A percentile compares a stretch with the other conserved stretches of the same genome.
Conservation (phyloP, 35 echinoderm and acorn worm genomes). For the Lytechinus pictus region DNA sequence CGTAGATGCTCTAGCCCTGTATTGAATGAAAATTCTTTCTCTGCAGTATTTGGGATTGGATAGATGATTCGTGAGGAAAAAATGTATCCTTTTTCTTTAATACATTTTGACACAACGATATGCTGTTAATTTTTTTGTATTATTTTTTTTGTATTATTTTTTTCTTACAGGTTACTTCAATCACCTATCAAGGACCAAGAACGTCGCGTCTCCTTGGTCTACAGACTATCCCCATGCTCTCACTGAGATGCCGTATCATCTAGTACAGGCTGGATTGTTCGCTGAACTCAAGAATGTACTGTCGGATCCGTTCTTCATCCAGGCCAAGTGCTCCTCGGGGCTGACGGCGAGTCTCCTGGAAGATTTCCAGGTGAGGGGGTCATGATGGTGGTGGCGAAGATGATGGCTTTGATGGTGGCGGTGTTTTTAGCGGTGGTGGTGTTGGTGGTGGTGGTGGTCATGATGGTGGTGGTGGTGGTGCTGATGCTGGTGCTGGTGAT, state of each 20-base stretch:
- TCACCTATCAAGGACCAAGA: conserved; percentile 61
- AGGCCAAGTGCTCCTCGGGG: conserved; percentile 75
- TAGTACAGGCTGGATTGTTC: conserved; percentile 72
- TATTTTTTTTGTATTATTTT: background rate
- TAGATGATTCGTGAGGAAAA: no score
- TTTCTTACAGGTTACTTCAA: conserved; percentile 74
- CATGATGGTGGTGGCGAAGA: background rate
- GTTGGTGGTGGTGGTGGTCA: background rate
- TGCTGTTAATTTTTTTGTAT: no score
- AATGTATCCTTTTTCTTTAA: no score
- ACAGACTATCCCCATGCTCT: conserved; percentile 62
- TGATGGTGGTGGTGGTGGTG: background rate
- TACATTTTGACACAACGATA: no score
- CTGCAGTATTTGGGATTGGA: no score
- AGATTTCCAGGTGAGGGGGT: conserved; percentile 62
- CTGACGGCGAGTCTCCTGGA: conserved; percentile 66
- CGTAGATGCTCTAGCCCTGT: no score
- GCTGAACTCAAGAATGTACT: conserved; percentile 55
- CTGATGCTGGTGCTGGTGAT: background rate
- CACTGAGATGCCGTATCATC: conserved; percentile 87
- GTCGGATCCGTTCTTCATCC: conserved; percentile 80
- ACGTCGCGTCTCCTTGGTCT: conserved; percentile 45
- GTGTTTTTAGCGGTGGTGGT: background rate
- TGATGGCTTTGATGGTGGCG: background rate
- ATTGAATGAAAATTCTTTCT: no score